Percentiles rank a stretch among this genome's conserved stretches.
These are phyloP conservation scores for Pseudochaenichthys georgianus DNA, from an alignment of 2,797 vertebrate genomes.

Conservation along the genomic window DNA sequence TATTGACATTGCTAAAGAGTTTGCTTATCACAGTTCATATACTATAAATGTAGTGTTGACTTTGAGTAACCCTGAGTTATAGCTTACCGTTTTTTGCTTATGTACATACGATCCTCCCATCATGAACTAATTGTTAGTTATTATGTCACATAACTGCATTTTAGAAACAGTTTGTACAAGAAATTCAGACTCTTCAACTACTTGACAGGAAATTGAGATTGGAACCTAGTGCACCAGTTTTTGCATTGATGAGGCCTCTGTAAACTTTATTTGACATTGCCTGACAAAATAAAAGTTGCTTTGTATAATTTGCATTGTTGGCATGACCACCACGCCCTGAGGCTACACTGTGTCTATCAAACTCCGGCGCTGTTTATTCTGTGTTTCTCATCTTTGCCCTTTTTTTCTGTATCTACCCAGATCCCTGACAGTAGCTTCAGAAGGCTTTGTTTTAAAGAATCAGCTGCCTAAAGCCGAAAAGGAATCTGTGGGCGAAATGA, in stretches of 20 bases:
- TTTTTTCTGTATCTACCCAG: constrained; percentile 44
- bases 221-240: not conserved
- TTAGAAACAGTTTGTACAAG: no score
- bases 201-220: not conserved
- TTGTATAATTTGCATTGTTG: constrained; percentile 54
- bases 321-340: constrained; percentile 23
- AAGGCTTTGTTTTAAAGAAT: constrained; percentile 31
- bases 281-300: not conserved
- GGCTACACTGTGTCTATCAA: not conserved
- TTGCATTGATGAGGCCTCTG: not conserved
- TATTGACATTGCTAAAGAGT: not conserved
- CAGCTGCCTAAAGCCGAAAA: constrained; percentile 9
- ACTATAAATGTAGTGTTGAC: constrained; percentile 22
- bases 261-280: constrained; percentile 10
- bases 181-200: not conserved
- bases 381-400: constrained; percentile 13
- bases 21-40: not conserved
- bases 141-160: no score
- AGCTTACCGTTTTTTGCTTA: constrained; percentile 17
- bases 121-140: no score
- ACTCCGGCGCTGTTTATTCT: not conserved
- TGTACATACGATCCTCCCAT: constrained; percentile 4
- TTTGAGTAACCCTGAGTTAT: constrained; percentile 1
- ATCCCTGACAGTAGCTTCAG: constrained; percentile 33
- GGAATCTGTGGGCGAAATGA: constrained; percentile 65